Percentiles rank a stretch among this genome's conserved stretches.
phyloP scores from a whole-genome alignment of 2,797 vertebrate species.

The Oryzias sinensis region DNA sequence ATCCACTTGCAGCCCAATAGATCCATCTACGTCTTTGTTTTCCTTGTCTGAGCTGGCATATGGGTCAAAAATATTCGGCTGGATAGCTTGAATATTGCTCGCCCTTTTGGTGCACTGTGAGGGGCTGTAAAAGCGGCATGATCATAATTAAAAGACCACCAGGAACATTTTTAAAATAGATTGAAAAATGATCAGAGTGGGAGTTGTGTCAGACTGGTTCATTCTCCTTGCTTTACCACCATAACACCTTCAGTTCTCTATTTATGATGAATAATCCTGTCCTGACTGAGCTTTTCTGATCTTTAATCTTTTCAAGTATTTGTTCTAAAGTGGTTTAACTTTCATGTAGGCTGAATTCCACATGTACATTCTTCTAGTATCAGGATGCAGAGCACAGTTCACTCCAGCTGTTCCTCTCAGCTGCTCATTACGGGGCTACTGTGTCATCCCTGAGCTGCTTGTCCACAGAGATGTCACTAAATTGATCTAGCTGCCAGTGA shows the following conservation, averaged over 20 bases:
- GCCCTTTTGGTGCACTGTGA: too few species aligned
- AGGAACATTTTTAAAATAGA: too few species aligned
- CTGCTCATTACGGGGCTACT: conserved; percentile 38
- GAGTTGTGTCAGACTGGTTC: not conserved
- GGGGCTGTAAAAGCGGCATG: too few species aligned
- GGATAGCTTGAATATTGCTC: too few species aligned
- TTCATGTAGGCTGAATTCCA: conserved; percentile 14
- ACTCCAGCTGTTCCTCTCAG: conserved; percentile 54
- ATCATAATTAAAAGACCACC: too few species aligned
- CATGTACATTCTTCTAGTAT: conserved; percentile 24
- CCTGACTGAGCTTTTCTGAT: conserved; percentile 1
- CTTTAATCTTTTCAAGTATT: conserved; percentile 21
- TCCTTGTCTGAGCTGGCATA: too few species aligned
- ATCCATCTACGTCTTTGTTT: too few species aligned
- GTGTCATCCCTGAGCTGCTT: conserved; percentile 42
- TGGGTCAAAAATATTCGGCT: too few species aligned
- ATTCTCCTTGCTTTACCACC: conserved; percentile 1
- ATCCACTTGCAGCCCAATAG: too few species aligned
- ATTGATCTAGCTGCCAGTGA: conserved; percentile 48
- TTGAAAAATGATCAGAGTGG: too few species aligned
- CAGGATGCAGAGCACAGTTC: conserved; percentile 24
- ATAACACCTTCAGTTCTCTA: not conserved
- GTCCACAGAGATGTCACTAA: conserved; percentile 40
- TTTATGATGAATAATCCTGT: too few species aligned
- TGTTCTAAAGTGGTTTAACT: conserved; percentile 13